Percentiles rank a stretch among this genome's conserved stretches.
phyloP scores from a whole-genome alignment of 1,140 invertebrate species.

The Diorhabda elongata region DNA sequence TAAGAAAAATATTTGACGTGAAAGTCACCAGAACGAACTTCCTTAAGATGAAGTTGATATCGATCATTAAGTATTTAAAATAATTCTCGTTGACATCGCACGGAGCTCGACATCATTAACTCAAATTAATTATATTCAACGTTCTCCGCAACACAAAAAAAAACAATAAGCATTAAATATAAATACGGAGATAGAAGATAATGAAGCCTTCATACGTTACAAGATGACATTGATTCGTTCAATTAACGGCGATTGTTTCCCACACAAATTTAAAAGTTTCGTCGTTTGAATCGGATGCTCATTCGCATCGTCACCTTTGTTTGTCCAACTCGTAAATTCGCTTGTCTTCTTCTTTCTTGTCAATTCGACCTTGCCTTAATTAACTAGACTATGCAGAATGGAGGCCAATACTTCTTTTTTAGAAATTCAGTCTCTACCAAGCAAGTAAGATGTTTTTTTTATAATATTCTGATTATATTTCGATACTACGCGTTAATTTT shows the following conservation, averaged over 20 bases:
- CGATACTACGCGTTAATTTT: too few relatives aligned
- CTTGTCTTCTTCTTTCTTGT: not conserved
- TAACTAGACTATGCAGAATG: not conserved
- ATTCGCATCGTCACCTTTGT: conserved; percentile 1
- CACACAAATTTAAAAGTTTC: not conserved
- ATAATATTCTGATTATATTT: too few relatives aligned
- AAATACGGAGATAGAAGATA: not conserved
- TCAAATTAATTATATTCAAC: not conserved
- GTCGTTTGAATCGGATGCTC: not conserved
- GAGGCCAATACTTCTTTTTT: too few relatives aligned
- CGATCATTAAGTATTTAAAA: too few relatives aligned
- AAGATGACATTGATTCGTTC: not conserved
- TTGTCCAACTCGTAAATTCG: not conserved
- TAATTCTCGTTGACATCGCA: not conserved
- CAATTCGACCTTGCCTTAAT: not conserved
- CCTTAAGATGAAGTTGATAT: too few relatives aligned
- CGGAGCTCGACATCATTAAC: not conserved
- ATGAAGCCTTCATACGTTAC: not conserved
- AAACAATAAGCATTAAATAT: not conserved
- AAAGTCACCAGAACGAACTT: too few relatives aligned
- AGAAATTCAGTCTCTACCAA: too few relatives aligned
- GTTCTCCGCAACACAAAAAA: not conserved
- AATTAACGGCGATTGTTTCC: conserved; percentile 2
- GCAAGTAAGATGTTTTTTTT: too few relatives aligned
- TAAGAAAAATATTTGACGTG: too few relatives aligned